Percentiles rank a stretch among this genome's conserved stretches.
These are phyloP conservation scores for Hephaestus fuliginosus DNA, from an alignment of 2,797 vertebrate genomes.

Conservation along the genomic window DNA sequence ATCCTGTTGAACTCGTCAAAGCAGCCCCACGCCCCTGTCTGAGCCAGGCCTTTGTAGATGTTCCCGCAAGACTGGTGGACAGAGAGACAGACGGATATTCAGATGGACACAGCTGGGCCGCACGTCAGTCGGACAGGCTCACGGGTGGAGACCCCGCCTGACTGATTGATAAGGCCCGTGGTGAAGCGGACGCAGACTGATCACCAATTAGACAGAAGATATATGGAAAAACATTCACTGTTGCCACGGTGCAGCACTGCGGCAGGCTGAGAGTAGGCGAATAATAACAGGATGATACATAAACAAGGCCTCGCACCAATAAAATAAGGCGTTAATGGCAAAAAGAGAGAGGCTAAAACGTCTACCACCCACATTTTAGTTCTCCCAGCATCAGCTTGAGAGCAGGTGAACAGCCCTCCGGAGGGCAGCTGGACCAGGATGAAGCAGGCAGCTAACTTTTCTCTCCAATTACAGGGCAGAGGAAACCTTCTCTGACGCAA, in stretches of 20 bases:
- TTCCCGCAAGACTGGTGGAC: conserved; percentile 93
- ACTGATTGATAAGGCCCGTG: conserved; percentile 6
- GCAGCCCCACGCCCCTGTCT: conserved; percentile 98
- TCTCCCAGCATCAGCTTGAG: conserved; percentile 32
- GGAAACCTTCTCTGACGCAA: conserved; percentile 69
- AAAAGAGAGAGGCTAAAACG: conserved; percentile 39
- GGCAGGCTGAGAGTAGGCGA: conserved; percentile 31
- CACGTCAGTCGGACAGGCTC: background rate
- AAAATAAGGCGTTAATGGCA: conserved; percentile 34
- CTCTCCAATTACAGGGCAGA: conserved; percentile 64
- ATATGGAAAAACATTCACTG: conserved; percentile 7
- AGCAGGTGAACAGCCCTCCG: conserved; percentile 49
- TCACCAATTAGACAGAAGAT: conserved; percentile 38
- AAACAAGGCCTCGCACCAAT: conserved; percentile 41
- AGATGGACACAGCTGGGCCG: conserved; percentile 15
- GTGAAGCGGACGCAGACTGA: background rate
- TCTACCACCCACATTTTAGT: conserved; percentile 40
- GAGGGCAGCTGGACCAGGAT: conserved; percentile 62
- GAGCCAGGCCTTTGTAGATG: conserved; percentile 98
- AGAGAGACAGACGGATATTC: conserved; percentile 38
- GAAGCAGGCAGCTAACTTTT: conserved; percentile 58
- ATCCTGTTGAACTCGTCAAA: conserved; percentile 99
- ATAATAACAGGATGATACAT: conserved; percentile 36
- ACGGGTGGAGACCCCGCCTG: background rate
- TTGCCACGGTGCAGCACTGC: background rate